A percentile compares a stretch with the other conserved stretches of the same genome.
These are phyloP conservation scores for Pseudococcus viburni DNA, from an alignment of 2,888 invertebrate genomes.

Conservation along the genomic window DNA sequence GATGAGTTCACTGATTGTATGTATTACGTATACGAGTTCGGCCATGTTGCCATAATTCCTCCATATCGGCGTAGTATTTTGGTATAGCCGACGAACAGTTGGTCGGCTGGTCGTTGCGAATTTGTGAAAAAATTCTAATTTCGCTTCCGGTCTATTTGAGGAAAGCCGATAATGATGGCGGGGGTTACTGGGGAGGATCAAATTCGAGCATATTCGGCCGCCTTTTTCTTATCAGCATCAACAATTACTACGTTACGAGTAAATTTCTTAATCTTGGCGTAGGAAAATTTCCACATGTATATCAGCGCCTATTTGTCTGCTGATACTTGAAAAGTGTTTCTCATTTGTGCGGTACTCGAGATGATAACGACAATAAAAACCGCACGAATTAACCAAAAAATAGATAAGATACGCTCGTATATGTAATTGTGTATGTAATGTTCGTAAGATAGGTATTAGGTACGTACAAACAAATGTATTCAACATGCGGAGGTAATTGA, in stretches of 20 bases:
- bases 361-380: slow-evolving; percentile 2
- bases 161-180: background rate
- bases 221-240: background rate
- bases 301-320: slow-evolving; percentile 24
- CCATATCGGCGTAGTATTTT: background rate
- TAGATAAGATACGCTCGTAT: background rate
- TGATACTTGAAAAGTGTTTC: background rate
- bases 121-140: background rate
- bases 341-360: background rate
- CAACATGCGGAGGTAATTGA: slow-evolving; percentile 2
- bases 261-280: background rate
- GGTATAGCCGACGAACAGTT: background rate
- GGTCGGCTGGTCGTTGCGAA: slow-evolving; percentile 2
- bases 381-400: background rate
- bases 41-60: slow-evolving; percentile 24
- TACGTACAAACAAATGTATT: no score
- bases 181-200: background rate
- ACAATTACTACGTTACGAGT: background rate
- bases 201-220: background rate
- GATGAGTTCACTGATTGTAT: slow-evolving; percentile 51
- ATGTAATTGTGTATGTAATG: no score
- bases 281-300: background rate
- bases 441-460: no score
- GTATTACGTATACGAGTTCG: slow-evolving; percentile 2
- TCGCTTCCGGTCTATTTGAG: slow-evolving; percentile 27